A percentile compares a stretch with the other conserved stretches of the same genome.
phyloP scores from a whole-genome alignment of 2,888 invertebrate genomes.

The Eretmocerus hayati region DNA sequence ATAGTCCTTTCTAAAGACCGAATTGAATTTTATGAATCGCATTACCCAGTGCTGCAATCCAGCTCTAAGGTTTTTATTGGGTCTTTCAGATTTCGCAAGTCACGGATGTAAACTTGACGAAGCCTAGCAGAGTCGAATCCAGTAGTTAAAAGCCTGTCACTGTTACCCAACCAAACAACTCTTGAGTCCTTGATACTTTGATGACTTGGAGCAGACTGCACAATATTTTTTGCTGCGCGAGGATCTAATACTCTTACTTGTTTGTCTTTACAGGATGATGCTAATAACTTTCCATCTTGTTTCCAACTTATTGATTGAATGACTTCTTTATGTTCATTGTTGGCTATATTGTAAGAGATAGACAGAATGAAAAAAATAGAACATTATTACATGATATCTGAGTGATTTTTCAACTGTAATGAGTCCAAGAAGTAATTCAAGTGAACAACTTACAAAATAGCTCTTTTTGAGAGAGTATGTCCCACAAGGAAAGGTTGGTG shows the following conservation, averaged over 20 bases:
- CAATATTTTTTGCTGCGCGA: constrained; percentile 49
- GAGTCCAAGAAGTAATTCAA: constrained; percentile 48
- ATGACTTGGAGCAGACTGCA: constrained; percentile 66
- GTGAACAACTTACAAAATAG: constrained; percentile 58
- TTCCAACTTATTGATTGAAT: constrained; percentile 90
- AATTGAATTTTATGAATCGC: too few relatives aligned
- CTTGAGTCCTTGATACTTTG: constrained; percentile 88
- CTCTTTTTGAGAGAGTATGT: constrained; percentile 76
- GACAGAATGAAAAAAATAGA: not conserved
- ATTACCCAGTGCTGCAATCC: constrained; percentile 77
- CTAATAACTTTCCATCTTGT: constrained; percentile 72
- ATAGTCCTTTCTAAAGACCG: too few relatives aligned
- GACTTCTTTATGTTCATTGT: constrained; percentile 74
- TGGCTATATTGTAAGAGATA: constrained; percentile 45
- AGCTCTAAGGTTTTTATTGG: constrained; percentile 73
- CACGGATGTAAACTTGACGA: constrained; percentile 83
- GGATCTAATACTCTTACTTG: constrained; percentile 82
- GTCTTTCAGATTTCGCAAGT: constrained; percentile 71
- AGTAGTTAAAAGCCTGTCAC: constrained; percentile 76
- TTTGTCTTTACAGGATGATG: constrained; percentile 88
- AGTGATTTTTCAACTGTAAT: too few relatives aligned
- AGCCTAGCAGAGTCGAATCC: constrained; percentile 83
- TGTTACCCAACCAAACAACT: constrained; percentile 84
- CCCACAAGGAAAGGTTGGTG: constrained; percentile 77
- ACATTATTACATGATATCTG: not conserved